Evolutionary conservation across 1,140 invertebrate genomes (phyloP), one percentile per base, ranked within the genome.

Genomic region (Brachionus koreanus): DNA sequence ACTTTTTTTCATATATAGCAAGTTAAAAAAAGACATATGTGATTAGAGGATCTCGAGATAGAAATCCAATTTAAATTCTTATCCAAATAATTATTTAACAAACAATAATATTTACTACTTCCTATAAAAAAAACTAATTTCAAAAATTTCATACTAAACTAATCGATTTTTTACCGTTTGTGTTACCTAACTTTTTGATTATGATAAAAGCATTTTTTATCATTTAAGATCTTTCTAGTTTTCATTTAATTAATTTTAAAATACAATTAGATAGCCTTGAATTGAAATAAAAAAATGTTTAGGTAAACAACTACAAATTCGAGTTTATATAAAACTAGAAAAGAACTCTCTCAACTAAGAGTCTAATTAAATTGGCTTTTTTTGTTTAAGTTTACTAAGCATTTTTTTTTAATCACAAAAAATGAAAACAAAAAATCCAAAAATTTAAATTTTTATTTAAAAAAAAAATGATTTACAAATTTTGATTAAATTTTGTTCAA

Each of bases 401-500:
- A 3, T 69, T 69, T 39, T 69, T 65, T 65, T 33, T 35, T 23
- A 4, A 1, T 61, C 57, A 19, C 16, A 3, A 19, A 61, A 61
- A 77, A 16, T 52, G 9, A 7, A 46, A 77, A 52, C 2, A 29
- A 52, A 16, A 9, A 43, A 61, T n/a, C 13, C 6, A 25, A 49
- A 5, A 49, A 2, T 25, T 42, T 25, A 29, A 42, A 75, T 12
- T 75, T 42, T 33, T 35, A 39, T 42, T 75, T 29, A 19, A 39
- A 77, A 61, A 52, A 49, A 79, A 57, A 57, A n/a, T 5, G 19
- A 74, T 46, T 23, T 74, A 43, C 16, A 39, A 69, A 69, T 39
- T 46, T n/a, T 5, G 12, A 33, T 29, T 9, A 19, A 25, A 25
- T 46, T 74, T 57, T 25, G 16, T 69, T 82, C 19, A 82, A 33